Percentiles rank a stretch among this genome's conserved stretches.
These are phyloP conservation scores for Danionella cerebrum DNA, from an alignment of 2,113 vertebrate genomes.

Conservation along the genomic window DNA sequence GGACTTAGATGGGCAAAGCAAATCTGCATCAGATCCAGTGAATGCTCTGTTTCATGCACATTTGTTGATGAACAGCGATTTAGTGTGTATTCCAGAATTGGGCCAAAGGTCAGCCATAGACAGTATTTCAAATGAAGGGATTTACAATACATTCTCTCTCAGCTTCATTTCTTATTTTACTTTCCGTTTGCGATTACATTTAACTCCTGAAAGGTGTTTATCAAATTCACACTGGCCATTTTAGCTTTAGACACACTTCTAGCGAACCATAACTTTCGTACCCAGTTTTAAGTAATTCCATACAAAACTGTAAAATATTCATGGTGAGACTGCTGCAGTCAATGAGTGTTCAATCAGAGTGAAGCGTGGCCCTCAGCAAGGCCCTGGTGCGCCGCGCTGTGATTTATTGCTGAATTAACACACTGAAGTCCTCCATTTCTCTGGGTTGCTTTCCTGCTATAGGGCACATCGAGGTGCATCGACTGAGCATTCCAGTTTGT, in stretches of 20 bases:
- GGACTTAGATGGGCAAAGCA: too few species aligned
- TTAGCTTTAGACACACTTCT: neutral
- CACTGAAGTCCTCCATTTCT: slow-evolving; percentile 22
- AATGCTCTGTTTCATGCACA: too few species aligned
- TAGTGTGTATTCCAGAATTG: too few species aligned
- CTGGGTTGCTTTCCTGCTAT: neutral
- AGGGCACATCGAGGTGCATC: neutral
- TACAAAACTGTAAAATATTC: slow-evolving; percentile 16
- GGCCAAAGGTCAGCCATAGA: too few species aligned
- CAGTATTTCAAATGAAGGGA: too few species aligned
- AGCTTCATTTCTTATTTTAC: too few species aligned
- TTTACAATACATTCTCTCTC: too few species aligned
- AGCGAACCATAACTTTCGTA: neutral
- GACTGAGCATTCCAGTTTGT: neutral
- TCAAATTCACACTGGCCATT: neutral
- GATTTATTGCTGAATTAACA: slow-evolving; percentile 41
- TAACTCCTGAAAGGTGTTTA: too few species aligned
- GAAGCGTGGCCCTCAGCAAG: neutral
- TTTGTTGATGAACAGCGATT: too few species aligned
- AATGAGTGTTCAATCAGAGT: slow-evolving; percentile 27
- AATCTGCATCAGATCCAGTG: too few species aligned
- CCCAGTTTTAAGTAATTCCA: neutral
- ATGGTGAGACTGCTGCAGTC: slow-evolving; percentile 9
- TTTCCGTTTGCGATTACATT: too few species aligned
- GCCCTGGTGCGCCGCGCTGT: slow-evolving; percentile 10